phyloP scores from a whole-genome alignment of 2,797 vertebrate genomes.

The Myotis findleyi region DNA sequence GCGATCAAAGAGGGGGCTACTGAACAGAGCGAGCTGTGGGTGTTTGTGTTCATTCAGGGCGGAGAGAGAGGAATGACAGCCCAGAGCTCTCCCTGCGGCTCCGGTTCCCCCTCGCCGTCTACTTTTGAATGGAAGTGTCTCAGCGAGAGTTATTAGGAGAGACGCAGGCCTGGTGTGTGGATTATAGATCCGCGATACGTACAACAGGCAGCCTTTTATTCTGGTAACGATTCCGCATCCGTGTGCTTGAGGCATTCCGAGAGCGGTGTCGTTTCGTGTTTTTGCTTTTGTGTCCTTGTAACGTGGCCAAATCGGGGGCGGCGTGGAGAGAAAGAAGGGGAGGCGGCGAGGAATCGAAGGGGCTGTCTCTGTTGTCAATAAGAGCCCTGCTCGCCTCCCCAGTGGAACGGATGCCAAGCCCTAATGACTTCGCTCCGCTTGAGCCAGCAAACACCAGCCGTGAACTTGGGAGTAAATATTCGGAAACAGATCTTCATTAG shows the following conservation, averaged over 20 bases:
- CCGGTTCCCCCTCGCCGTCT: neutral
- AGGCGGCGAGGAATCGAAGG: slow-evolving; percentile 46
- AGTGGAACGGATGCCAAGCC: slow-evolving; percentile 76
- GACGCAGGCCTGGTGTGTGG: slow-evolving; percentile 57
- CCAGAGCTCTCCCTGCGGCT: neutral
- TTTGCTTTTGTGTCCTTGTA: slow-evolving; percentile 46
- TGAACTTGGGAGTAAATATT: slow-evolving; percentile 74
- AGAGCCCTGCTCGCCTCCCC: slow-evolving; percentile 77
- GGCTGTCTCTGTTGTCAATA: slow-evolving; percentile 72
- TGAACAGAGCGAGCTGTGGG: neutral
- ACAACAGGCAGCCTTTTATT: neutral
- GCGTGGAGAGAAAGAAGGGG: neutral
- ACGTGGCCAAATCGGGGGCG: neutral
- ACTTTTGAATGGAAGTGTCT: slow-evolving; percentile 42
- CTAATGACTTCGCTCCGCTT: slow-evolving; percentile 79
- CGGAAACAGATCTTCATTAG: slow-evolving; percentile 72
- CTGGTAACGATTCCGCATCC: neutral
- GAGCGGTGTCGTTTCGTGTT: neutral
- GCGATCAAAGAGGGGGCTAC: neutral
- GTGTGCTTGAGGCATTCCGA: neutral
- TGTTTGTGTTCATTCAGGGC: neutral
- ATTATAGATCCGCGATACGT: neutral
- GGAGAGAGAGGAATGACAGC: neutral
- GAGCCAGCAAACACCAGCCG: slow-evolving; percentile 70
- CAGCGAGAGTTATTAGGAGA: neutral